Evolutionary conservation across 2,888 invertebrate genomes (phyloP).

Genomic region (Rugalucina vietnamica): DNA sequence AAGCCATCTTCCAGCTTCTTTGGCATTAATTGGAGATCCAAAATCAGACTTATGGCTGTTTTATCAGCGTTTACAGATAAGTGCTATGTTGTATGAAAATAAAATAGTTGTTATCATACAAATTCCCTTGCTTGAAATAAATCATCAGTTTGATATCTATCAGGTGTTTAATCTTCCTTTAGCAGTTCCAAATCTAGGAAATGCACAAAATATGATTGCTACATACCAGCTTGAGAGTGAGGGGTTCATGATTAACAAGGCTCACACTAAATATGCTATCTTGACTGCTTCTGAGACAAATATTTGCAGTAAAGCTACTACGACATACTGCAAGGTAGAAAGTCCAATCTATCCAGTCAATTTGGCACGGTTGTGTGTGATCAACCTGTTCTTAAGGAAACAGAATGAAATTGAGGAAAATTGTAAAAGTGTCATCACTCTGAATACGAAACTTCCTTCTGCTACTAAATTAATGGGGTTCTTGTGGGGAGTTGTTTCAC

Average conservation of each 20-base stretch:
- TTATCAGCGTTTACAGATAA: conserved; percentile 14
- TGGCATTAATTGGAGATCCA: conserved; percentile 29
- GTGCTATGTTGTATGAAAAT: neutral
- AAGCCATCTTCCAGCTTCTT: neutral
- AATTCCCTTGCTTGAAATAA: conserved; percentile 1
- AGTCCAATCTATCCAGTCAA: neutral
- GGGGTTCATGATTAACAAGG: neutral
- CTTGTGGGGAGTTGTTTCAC: neutral
- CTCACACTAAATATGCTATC: neutral
- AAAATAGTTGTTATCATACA: conserved; percentile 6
- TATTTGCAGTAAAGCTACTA: neutral
- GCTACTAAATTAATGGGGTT: neutral
- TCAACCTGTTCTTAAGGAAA: neutral
- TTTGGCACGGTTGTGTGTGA: conserved; percentile 3
- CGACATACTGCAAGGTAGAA: neutral
- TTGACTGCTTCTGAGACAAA: neutral
- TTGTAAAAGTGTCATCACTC: neutral
- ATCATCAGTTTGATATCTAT: neutral
- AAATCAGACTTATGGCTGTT: conserved; percentile 22
- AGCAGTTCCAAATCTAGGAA: neutral
- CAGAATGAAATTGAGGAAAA: neutral
- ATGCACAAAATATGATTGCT: neutral
- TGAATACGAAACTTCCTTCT: neutral
- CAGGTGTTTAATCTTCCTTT: neutral
- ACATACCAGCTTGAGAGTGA: neutral